Percentiles rank a stretch among this genome's conserved stretches.
phyloP scores from a whole-genome alignment of 2,888 invertebrate species.

The Chloromyia formosa region DNA sequence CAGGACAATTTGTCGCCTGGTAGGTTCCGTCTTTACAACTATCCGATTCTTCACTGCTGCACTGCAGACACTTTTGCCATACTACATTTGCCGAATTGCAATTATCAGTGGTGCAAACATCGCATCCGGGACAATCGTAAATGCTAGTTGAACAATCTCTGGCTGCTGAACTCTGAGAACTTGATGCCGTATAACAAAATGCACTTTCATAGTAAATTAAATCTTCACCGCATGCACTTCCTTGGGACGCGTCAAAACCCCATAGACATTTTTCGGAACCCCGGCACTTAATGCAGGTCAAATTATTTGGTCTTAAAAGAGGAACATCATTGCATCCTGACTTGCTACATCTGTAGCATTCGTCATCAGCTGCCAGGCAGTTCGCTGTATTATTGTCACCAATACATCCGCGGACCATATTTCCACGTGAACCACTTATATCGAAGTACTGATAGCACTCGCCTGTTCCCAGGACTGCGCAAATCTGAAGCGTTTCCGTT shows the following conservation, averaged over 20 bases:
- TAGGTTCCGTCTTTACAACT: conserved; percentile 1
- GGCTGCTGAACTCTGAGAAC: background rate
- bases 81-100: conserved; percentile 14
- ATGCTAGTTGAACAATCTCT: conserved; percentile 1
- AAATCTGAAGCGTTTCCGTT: background rate
- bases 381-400: conserved; percentile 54
- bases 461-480: background rate
- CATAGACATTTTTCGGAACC: conserved; percentile 44
- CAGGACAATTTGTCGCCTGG: background rate
- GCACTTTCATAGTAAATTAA: background rate
- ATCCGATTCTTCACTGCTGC: background rate
- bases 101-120: background rate
- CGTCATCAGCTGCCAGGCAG: conserved; percentile 53
- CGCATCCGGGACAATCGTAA: background rate
- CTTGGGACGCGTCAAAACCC: conserved; percentile 30
- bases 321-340: conserved; percentile 55
- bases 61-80: conserved; percentile 23
- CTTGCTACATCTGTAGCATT: conserved; percentile 54
- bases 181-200: background rate
- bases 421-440: too few relatives aligned
- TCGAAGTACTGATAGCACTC: conserved; percentile 8
- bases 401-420: conserved; percentile 56
- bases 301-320: conserved; percentile 19
- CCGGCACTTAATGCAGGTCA: conserved; percentile 50
- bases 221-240: background rate